Evolutionary conservation across 2,797 vertebrate genomes (phyloP).

Genomic region (Kryptopterus vitreolus): DNA sequence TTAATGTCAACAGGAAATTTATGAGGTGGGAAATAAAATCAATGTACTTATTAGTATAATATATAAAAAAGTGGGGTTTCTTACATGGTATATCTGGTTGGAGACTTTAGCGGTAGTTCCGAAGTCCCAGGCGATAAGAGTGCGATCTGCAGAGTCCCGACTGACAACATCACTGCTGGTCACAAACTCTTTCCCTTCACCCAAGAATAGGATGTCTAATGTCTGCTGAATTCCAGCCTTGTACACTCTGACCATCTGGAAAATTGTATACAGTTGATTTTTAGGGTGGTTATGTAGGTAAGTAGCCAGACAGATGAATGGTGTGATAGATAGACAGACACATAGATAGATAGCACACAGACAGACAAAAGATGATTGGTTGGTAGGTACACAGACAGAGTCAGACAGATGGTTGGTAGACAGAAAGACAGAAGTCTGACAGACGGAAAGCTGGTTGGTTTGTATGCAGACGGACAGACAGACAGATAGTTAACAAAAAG

Average conservation of each 20-base stretch:
- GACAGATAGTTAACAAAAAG: too few relatives aligned
- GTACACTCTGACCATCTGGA: slow-evolving; percentile 83
- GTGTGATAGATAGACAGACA: too few relatives aligned
- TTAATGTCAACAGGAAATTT: neutral
- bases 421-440: too few relatives aligned
- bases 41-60: neutral
- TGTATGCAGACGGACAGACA: too few relatives aligned
- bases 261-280: neutral
- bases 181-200: slow-evolving; percentile 84
- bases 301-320: too few relatives aligned
- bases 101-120: slow-evolving; percentile 88
- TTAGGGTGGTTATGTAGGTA: too few relatives aligned
- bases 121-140: slow-evolving; percentile 94
- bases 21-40: neutral
- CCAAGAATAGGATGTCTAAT: slow-evolving; percentile 89
- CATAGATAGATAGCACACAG: too few relatives aligned
- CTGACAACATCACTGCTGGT: slow-evolving; percentile 93
- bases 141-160: slow-evolving; percentile 93
- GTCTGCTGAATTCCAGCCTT: slow-evolving; percentile 91
- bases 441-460: too few relatives aligned
- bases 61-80: slow-evolving; percentile 52
- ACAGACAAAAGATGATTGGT: too few relatives aligned
- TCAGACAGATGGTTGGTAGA: too few relatives aligned
- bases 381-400: too few relatives aligned
- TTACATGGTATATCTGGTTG: slow-evolving; percentile 97